phyloP scores from a whole-genome alignment of 2,113 vertebrate genomes.

The Cromileptes altivelis region DNA sequence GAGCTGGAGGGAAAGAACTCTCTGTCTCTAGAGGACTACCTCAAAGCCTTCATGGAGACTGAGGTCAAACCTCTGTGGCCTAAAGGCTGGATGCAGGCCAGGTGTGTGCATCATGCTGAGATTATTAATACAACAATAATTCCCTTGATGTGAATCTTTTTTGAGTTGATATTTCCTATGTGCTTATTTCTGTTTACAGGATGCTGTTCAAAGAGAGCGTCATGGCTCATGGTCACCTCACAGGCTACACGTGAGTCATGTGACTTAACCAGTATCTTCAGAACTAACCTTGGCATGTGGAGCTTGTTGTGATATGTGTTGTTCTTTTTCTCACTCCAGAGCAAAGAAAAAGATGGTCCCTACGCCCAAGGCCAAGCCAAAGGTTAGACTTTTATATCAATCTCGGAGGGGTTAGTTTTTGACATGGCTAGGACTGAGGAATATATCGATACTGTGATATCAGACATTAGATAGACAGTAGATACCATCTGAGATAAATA shows the following conservation, averaged over 20 bases:
- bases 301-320: neutral
- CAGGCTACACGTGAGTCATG: slow-evolving; percentile 94
- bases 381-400: slow-evolving; percentile 82
- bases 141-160: neutral
- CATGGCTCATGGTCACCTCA: slow-evolving; percentile 95
- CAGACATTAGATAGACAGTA: too few relatives aligned
- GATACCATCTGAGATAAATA: too few relatives aligned
- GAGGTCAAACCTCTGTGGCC: slow-evolving; percentile 99
- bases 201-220: slow-evolving; percentile 98
- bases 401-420: too few relatives aligned
- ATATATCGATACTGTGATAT: too few relatives aligned
- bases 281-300: neutral
- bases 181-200: slow-evolving; percentile 80
- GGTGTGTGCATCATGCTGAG: slow-evolving; percentile 74
- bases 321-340: slow-evolving; percentile 76
- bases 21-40: slow-evolving; percentile 96
- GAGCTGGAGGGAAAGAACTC: slow-evolving; percentile 95
- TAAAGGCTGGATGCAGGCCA: slow-evolving; percentile 99
- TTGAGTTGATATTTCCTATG: neutral
- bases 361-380: slow-evolving; percentile 92
- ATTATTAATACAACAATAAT: neutral
- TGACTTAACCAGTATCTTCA: neutral
- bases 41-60: slow-evolving; percentile 98
- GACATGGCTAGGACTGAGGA: too few relatives aligned
- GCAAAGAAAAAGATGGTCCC: slow-evolving; percentile 94